Evolutionary conservation across 2,113 vertebrate species (phyloP).

Genomic region (Chlorocebus sabaeus): DNA sequence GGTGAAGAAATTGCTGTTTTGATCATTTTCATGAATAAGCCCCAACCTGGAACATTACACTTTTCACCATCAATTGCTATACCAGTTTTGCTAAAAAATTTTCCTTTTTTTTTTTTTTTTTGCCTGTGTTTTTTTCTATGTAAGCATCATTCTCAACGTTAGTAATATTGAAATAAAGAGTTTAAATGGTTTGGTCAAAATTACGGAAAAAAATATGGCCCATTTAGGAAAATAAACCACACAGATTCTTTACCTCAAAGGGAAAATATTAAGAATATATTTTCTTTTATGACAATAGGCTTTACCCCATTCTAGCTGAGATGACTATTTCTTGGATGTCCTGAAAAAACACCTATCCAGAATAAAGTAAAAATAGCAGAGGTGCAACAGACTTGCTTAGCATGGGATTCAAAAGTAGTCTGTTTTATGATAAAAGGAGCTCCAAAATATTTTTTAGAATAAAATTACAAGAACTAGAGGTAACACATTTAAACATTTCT

Average conservation of each 20-base stretch:
- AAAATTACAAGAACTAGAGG: not conserved
- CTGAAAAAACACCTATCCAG: not conserved
- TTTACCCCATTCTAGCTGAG: not conserved
- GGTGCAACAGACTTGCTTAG: not conserved
- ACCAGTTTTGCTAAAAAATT: not conserved
- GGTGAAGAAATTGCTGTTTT: not conserved
- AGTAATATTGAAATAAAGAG: not conserved
- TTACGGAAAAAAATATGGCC: not conserved
- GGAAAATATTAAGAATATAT: not conserved
- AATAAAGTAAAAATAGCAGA: constrained; percentile 4
- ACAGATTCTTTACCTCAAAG: not conserved
- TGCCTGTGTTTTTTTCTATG: not conserved
- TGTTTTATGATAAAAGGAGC: not conserved
- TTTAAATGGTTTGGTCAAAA: not conserved
- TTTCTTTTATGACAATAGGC: not conserved
- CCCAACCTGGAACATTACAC: not conserved
- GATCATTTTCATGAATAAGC: not conserved
- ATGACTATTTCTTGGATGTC: not conserved
- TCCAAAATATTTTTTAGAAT: constrained; percentile 24
- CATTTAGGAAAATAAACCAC: not conserved
- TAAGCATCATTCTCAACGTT: not conserved
- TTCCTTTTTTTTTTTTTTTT: not conserved
- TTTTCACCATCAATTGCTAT: not conserved
- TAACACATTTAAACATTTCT: constrained; percentile 24
- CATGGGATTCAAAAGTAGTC: not conserved